Evolutionary conservation across 2,888 invertebrate genomes (phyloP).

Genomic region (Holacanthella duospinosa): DNA sequence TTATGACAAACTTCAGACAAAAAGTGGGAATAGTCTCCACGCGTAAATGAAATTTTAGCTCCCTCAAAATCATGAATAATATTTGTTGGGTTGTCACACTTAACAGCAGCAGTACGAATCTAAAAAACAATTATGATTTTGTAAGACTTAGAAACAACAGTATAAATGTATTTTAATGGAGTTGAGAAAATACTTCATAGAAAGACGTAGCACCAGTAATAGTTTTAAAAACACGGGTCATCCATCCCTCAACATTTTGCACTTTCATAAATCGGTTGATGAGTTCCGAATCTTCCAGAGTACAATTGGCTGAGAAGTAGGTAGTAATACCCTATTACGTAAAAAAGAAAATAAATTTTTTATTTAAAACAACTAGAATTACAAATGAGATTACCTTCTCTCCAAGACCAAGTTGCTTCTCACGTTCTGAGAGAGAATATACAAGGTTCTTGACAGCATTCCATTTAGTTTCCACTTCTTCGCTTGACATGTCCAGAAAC

Average conservation of each 20-base stretch:
- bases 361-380: conserved; percentile 11
- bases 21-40: conserved; percentile 70
- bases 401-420: conserved; percentile 64
- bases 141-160: conserved; percentile 9
- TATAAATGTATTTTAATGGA: too few relatives aligned
- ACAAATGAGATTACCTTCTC: conserved; percentile 44
- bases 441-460: conserved; percentile 52
- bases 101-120: conserved; percentile 62
- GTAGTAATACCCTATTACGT: conserved; percentile 73
- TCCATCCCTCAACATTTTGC: conserved; percentile 73
- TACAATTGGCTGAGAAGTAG: conserved; percentile 84
- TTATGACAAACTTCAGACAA: conserved; percentile 58
- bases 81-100: conserved; percentile 48
- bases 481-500: conserved; percentile 53
- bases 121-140: too few relatives aligned
- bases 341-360: too few relatives aligned
- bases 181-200: conserved; percentile 44
- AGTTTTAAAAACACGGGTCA: conserved; percentile 78
- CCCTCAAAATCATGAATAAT: conserved; percentile 56
- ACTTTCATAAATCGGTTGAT: conserved; percentile 68
- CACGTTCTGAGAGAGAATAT: conserved; percentile 59
- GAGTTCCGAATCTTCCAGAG: conserved; percentile 61
- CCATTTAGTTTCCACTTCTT: conserved; percentile 55
- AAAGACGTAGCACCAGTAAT: conserved; percentile 45
- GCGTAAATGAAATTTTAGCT: conserved; percentile 55